Evolutionary conservation across 2,797 vertebrate genomes (phyloP).

Genomic region (Poecile montanus): DNA sequence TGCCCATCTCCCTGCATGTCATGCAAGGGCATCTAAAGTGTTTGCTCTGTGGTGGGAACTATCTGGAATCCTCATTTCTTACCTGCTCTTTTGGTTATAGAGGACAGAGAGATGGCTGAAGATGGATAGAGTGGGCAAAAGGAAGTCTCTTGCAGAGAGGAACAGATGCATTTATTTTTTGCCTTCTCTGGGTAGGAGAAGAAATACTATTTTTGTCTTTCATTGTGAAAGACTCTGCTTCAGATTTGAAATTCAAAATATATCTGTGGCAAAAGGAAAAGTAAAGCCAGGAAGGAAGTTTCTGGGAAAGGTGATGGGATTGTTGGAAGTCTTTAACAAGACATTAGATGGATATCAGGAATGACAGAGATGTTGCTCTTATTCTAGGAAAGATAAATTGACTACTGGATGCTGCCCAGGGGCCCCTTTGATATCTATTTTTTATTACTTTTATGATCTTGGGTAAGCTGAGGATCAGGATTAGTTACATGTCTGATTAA

Average conservation of each 20-base stretch:
- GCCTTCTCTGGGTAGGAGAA: not conserved
- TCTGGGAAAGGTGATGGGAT: not conserved
- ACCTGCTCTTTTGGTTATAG: not conserved
- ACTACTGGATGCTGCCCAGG: not conserved
- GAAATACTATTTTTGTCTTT: not conserved
- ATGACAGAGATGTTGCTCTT: not conserved
- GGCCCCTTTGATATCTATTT: not conserved
- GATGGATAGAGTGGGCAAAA: not conserved
- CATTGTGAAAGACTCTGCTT: not conserved
- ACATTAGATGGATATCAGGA: not conserved
- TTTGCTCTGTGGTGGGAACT: not conserved
- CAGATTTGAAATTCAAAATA: not conserved
- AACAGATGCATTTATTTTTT: not conserved
- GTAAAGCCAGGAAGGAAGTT: not conserved
- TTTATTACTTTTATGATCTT: not conserved
- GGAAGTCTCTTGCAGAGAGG: not conserved
- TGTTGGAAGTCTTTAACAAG: not conserved
- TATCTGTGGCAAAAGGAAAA: not conserved
- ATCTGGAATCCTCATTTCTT: not conserved
- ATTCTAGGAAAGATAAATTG: not conserved
- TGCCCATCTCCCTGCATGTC: not conserved
- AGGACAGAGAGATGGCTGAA: not conserved
- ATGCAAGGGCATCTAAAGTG: not conserved
- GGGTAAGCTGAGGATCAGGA: not conserved
- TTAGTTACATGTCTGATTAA: not conserved